phyloP scores from a whole-genome alignment of 2,888 invertebrate genomes.

The Amphipyra tragopoginis region DNA sequence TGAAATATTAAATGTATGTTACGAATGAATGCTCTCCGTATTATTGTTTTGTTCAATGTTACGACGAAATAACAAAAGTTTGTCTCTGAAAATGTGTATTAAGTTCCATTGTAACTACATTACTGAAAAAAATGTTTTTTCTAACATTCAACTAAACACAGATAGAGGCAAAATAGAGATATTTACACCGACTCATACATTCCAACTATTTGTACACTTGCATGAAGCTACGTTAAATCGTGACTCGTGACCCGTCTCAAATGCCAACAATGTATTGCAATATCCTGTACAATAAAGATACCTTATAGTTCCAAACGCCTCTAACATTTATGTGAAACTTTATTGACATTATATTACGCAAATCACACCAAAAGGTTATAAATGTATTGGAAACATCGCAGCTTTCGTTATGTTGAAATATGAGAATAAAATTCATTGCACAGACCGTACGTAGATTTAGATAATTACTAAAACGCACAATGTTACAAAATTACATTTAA shows the following conservation, averaged over 20 bases:
- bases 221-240: slow-evolving; percentile 56
- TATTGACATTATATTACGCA: slow-evolving; percentile 52
- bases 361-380: slow-evolving; percentile 43
- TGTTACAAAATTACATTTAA: slow-evolving; percentile 17
- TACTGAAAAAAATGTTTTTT: too few relatives aligned
- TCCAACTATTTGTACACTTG: slow-evolving; percentile 47
- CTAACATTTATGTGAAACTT: slow-evolving; percentile 44
- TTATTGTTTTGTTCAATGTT: slow-evolving; percentile 16
- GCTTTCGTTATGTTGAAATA: slow-evolving; percentile 14
- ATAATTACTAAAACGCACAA: slow-evolving; percentile 4
- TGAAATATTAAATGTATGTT: too few relatives aligned
- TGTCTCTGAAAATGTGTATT: slow-evolving; percentile 11
- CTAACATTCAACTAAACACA: too few relatives aligned
- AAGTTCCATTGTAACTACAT: too few relatives aligned
- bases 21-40: too few relatives aligned
- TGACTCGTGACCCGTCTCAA: slow-evolving; percentile 64
- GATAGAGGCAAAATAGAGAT: too few relatives aligned
- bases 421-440: slow-evolving; percentile 3
- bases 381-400: slow-evolving; percentile 25
- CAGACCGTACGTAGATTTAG: too few relatives aligned
- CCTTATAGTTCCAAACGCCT: slow-evolving; percentile 34
- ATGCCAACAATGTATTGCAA: slow-evolving; percentile 60
- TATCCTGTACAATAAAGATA: slow-evolving; percentile 39
- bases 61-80: slow-evolving; percentile 7
- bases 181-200: slow-evolving; percentile 10